Base-by-base conservation (phyloP, 64 coral and sea anemone species). In the Dendrophyllia cribrosa region DNA sequence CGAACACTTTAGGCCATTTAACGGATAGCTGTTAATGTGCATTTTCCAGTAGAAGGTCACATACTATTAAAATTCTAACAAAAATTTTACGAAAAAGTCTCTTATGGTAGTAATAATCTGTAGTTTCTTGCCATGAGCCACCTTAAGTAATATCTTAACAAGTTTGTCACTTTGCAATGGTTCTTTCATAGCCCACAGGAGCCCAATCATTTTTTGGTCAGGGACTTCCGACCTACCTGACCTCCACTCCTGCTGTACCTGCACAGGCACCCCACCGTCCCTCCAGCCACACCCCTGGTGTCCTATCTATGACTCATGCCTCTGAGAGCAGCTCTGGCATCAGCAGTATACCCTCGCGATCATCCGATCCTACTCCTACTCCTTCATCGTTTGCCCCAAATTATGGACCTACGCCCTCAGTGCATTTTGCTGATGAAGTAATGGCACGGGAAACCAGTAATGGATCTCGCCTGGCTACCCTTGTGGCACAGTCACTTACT, bases 271-370 rank as follows among this genome's bases (percentile, higher is more conserved):
- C 92, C 34, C 16, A 64, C 6, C 68, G 66, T 24, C 70, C 53
- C 43, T 86, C 96, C 13, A 59, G 78, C 3, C 58, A 44, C 43
- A 82, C 78, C 9, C 78, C 78, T n/a, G 53, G 81, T 48, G 86
- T 88, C 10, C 76, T 88, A 49, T 96, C 95, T 7, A 86, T 83
- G 20, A 66, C 93, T 15, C 93, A 92, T 59, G 95, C 93, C 17
- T 81, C 85, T 6, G 89, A 79, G 26, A 98, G 96, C 84, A 98
- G 96, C 74, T 95, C 93, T 74, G 96, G 96, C 21, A 74, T 98
- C 26, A 95, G 96, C 43, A 98, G 90, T 76, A 55, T 93, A n/a
- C 85, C 89, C 9, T 82, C 87, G 19, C 77, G 86, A 21, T 78
- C 73, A 15, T 89, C 82, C 51, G 77, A 78, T 83, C 79, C 77